Evolutionary conservation across 2,797 vertebrate species (phyloP), one percentile per base, ranked within the genome.

Genomic region (Remorina albescens): DNA sequence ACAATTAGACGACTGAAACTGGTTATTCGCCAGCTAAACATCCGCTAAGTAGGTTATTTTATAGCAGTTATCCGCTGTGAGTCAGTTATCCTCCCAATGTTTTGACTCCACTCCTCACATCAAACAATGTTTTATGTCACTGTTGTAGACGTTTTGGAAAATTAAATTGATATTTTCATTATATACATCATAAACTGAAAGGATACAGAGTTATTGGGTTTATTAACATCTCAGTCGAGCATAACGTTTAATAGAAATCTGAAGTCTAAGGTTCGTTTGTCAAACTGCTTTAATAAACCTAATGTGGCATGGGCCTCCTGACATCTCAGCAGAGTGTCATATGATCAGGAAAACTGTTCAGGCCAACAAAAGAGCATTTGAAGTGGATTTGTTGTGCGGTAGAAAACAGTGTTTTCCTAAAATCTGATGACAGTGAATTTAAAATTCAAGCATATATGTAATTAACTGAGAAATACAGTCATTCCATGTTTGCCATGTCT

Each of bases 361-460:
- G 13, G 23, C 49, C 53, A 1, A 80, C 66, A 84, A 66, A 77
- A 77, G 37, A 7, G 8, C 54, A n/a, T 58, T 67, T 71, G 32
- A 76, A 37, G 54, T n/a, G 34, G 18, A 9, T 50, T 37, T 66
- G 8, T 50, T 54, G 53, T 18, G 12, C n/a, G 28, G 18, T 28
- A 16, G 9, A 49, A 25, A 49, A 7, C 15, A 41, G 72, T 46
- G 19, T 25, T 11, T 34, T 11, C 9, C 12, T 54, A 11, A 21
- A 49, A 49, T 1, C 9, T 13, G 46, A 13, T 47, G 21, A 23
- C 30, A 3, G 3, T 6, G 6, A 47, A 10, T 21, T 46, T 9
- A 46, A 46, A 46, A 10, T 23, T 23, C 21, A 13, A 6, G 21
- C 21, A 13, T 23, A 6, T 12, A 13, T 23, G 2, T 6, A 2